A percentile compares a stretch with the other conserved stretches of the same genome.
Conservation (phyloP, 92 coral and sea anemone species). For the Zoanthus solanderi region DNA sequence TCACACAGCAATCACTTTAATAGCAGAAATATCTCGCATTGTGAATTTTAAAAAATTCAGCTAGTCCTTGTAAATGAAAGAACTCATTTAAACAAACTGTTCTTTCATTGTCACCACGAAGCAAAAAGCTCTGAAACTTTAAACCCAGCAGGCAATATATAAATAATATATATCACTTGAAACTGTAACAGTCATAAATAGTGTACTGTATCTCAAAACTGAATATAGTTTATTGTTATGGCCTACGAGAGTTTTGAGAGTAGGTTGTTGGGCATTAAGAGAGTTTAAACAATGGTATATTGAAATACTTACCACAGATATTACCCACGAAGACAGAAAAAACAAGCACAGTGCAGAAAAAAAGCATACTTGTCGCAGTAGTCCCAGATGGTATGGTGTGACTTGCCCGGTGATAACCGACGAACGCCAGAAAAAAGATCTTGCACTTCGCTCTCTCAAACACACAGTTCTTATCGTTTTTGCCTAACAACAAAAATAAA, state of each 20-base stretch:
- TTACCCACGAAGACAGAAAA: background rate
- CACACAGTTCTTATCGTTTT: no score
- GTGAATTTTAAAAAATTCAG: background rate
- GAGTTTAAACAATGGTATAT: background rate
- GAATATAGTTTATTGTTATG: background rate
- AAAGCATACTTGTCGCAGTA: background rate
- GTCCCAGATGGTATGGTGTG: background rate
- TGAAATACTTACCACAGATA: conserved; percentile 3
- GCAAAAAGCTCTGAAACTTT: background rate
- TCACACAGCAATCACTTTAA: background rate
- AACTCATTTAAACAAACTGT: background rate
- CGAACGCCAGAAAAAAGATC: background rate
- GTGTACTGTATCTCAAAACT: background rate
- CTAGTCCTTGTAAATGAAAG: background rate
- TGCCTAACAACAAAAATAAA: no score
- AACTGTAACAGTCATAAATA: no score
- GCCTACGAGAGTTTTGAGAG: background rate
- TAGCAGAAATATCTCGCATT: background rate
- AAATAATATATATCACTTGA: no score
- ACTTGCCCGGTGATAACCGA: background rate
- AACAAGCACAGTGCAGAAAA: background rate
- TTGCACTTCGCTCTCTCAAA: no score
- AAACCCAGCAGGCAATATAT: background rate
- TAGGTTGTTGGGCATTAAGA: background rate
- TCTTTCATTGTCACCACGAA: background rate